Percentiles rank a stretch among this genome's conserved stretches.
Evolutionary conservation across 1,140 invertebrate species (phyloP).

Genomic region (Ptiloglossa arizonensis): DNA sequence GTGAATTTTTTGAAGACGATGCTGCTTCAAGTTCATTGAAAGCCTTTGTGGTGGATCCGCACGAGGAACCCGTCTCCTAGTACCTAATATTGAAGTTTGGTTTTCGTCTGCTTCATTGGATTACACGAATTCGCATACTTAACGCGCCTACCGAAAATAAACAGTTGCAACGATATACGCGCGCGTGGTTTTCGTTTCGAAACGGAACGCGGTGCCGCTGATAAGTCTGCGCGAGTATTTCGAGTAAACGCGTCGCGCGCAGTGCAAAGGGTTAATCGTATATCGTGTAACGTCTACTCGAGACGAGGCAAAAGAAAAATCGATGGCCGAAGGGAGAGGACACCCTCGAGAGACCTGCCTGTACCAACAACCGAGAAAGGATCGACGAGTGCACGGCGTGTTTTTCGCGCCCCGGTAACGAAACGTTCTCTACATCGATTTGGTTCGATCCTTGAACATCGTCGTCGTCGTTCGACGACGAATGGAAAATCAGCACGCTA

Average conservation of each 20-base stretch:
- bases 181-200: too few relatives aligned
- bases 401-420: background rate
- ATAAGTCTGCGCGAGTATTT: too few relatives aligned
- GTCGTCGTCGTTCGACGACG: background rate
- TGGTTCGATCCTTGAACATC: too few relatives aligned
- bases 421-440: background rate
- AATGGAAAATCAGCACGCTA: background rate
- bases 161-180: too few relatives aligned
- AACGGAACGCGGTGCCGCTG: background rate
- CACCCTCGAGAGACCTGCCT: slow-evolving; percentile 9
- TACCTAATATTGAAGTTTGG: slow-evolving; percentile 2
- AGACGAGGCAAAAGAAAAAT: background rate
- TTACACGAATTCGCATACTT: background rate
- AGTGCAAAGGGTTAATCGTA: background rate
- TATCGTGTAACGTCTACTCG: too few relatives aligned
- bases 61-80: background rate
- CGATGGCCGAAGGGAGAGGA: background rate
- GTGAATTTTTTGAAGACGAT: slow-evolving; percentile 1
- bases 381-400: background rate
- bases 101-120: background rate
- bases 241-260: background rate
- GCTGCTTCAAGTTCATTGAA: slow-evolving; percentile 12
- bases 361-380: background rate
- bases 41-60: background rate
- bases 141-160: too few relatives aligned